phyloP scores from a whole-genome alignment of 1,140 invertebrate genomes.

The Daktulosphaira vitifoliae region DNA sequence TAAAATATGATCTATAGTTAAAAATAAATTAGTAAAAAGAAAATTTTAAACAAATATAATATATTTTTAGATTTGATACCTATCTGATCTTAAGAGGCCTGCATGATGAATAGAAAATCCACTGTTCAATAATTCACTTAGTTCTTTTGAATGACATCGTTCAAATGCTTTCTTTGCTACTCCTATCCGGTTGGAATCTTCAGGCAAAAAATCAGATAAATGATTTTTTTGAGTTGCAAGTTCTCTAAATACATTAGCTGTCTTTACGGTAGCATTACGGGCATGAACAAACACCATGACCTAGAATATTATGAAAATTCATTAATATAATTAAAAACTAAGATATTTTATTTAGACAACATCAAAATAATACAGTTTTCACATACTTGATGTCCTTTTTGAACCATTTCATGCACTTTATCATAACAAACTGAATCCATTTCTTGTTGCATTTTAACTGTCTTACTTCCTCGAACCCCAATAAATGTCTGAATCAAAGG shows the following conservation, averaged over 20 bases:
- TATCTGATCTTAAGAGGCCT: constrained; percentile 78
- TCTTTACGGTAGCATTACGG: constrained; percentile 85
- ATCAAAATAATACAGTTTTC: too few species aligned
- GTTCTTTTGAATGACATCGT: constrained; percentile 64
- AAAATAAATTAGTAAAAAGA: background rate
- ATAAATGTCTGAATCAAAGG: constrained; percentile 88
- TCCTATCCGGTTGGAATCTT: constrained; percentile 51
- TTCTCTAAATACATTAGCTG: constrained; percentile 70
- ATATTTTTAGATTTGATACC: constrained; percentile 45
- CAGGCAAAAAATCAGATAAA: constrained; percentile 58
- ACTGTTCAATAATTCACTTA: constrained; percentile 71
- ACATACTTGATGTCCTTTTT: constrained; percentile 74
- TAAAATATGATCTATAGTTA: background rate
- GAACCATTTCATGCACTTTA: constrained; percentile 78
- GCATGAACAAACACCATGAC: constrained; percentile 99
- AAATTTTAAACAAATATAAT: background rate
- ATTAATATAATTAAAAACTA: too few species aligned
- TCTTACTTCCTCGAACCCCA: constrained; percentile 74
- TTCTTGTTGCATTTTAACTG: constrained; percentile 65
- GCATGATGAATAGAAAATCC: constrained; percentile 97
- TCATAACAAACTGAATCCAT: constrained; percentile 94
- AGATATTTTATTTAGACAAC: too few species aligned
- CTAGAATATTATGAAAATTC: constrained; percentile 42
- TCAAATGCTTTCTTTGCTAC: constrained; percentile 55
- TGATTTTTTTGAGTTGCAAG: constrained; percentile 64